These are phyloP conservation scores for Limanda limanda DNA, from an alignment of 2,113 vertebrate genomes.

Conservation along the genomic window DNA sequence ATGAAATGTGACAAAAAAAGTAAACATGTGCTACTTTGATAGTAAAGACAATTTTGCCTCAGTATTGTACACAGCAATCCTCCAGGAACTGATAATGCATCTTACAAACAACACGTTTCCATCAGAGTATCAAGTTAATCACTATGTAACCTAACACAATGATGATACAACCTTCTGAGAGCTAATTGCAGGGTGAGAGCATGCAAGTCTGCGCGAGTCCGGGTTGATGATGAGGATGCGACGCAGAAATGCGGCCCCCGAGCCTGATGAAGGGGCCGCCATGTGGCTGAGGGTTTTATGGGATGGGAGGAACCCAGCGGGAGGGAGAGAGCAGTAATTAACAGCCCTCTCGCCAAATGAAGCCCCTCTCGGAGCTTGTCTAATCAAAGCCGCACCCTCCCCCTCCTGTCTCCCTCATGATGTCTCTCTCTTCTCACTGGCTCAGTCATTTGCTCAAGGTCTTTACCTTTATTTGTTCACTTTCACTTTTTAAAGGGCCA, in stretches of 20 bases:
- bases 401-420: neutral
- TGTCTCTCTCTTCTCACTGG: too few relatives aligned
- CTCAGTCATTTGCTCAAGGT: conserved; percentile 33
- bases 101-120: neutral
- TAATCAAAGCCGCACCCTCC: conserved; percentile 49
- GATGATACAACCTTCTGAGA: conserved; percentile 14
- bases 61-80: neutral
- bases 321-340: conserved; percentile 62
- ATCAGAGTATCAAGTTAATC: neutral
- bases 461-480: conserved; percentile 38
- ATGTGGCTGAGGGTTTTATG: conserved; percentile 27
- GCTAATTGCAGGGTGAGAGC: conserved; percentile 32
- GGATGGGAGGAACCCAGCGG: conserved; percentile 34
- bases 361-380: conserved; percentile 43
- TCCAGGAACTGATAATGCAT: neutral
- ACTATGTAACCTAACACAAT: neutral
- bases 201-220: neutral
- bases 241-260: too few relatives aligned
- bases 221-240: conserved; percentile 40
- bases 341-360: conserved; percentile 37
- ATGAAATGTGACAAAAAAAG: too few relatives aligned
- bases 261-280: neutral
- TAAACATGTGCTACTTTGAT: too few relatives aligned
- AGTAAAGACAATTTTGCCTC: neutral
- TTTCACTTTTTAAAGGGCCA: conserved; percentile 25